Conservation (phyloP, 30 jellyfish, hydroid and myxozoan species). For the Nemopilema nomurai region DNA sequence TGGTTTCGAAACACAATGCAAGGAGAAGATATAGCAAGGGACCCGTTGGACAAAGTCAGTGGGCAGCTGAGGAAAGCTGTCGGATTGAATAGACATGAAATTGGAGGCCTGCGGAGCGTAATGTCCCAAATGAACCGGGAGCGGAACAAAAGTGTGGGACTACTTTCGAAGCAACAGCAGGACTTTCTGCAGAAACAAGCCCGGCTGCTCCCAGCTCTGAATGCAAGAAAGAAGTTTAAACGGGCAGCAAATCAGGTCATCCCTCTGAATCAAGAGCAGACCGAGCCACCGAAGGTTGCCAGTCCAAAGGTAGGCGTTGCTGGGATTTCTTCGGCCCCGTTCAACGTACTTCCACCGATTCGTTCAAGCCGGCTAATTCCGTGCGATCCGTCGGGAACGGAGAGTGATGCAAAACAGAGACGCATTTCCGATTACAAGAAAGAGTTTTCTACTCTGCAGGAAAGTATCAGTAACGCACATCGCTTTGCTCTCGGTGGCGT, state of each 20-base stretch:
- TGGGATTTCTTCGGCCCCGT: conserved; percentile 1
- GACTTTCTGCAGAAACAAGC: conserved; percentile 59
- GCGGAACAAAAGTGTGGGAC: conserved; percentile 66
- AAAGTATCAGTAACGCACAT: conserved; percentile 50
- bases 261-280: conserved; percentile 27
- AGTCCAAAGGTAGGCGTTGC: conserved; percentile 7
- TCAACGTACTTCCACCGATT: conserved; percentile 64
- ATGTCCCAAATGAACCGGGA: conserved; percentile 72
- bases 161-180: conserved; percentile 70
- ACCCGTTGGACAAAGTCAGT: conserved; percentile 69
- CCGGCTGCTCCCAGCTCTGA: conserved; percentile 63
- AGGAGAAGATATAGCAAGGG: conserved; percentile 49
- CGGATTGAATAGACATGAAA: conserved; percentile 65
- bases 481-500: conserved; percentile 17
- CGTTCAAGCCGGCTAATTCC: not conserved
- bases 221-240: conserved; percentile 18
- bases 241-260: conserved; percentile 55
- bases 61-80: conserved; percentile 81
- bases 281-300: not conserved
- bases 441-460: conserved; percentile 56
- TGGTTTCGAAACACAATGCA: conserved; percentile 12
- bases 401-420: conserved; percentile 29
- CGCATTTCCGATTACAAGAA: conserved; percentile 65
- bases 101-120: conserved; percentile 54
- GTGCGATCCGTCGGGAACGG: not conserved